These are phyloP conservation scores for Diachasma alloeum DNA, from an alignment of 1,140 invertebrate genomes.

Conservation along the genomic window DNA sequence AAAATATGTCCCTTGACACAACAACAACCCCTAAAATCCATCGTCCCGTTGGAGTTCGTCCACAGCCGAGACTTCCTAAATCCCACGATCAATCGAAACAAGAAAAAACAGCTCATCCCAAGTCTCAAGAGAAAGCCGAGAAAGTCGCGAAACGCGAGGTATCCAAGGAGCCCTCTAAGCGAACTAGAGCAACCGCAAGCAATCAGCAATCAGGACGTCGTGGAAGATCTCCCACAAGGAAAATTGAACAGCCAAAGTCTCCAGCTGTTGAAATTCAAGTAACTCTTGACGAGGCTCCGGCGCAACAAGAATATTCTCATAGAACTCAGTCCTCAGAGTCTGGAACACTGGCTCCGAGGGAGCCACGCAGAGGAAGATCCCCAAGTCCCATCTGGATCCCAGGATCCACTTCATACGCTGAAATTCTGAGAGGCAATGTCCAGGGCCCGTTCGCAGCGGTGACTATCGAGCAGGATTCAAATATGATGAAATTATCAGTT, in stretches of 20 bases:
- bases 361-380: constrained; percentile 65
- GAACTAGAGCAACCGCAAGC: constrained; percentile 1
- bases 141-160: background rate
- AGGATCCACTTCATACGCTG: constrained; percentile 78
- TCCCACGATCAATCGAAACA: background rate
- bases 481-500: constrained; percentile 26
- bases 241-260: constrained; percentile 18
- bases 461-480: constrained; percentile 29
- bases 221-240: constrained; percentile 52
- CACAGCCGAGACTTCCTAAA: background rate
- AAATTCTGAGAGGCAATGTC: constrained; percentile 73
- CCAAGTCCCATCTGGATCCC: constrained; percentile 77
- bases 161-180: background rate
- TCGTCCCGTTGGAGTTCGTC: constrained; percentile 3
- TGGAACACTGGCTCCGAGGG: constrained; percentile 10
- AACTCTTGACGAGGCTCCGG: background rate
- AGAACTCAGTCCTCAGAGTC: background rate
- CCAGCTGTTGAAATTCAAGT: constrained; percentile 31
- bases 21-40: constrained; percentile 26
- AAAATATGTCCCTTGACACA: constrained; percentile 44
- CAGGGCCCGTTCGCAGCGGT: constrained; percentile 38
- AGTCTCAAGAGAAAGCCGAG: constrained; percentile 11
- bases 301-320: background rate
- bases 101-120: constrained; percentile 16
- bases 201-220: constrained; percentile 29